A percentile compares a stretch with the other conserved stretches of the same genome.
Conservation (phyloP, 2,888 invertebrate genomes). For the Apamea anceps region DNA sequence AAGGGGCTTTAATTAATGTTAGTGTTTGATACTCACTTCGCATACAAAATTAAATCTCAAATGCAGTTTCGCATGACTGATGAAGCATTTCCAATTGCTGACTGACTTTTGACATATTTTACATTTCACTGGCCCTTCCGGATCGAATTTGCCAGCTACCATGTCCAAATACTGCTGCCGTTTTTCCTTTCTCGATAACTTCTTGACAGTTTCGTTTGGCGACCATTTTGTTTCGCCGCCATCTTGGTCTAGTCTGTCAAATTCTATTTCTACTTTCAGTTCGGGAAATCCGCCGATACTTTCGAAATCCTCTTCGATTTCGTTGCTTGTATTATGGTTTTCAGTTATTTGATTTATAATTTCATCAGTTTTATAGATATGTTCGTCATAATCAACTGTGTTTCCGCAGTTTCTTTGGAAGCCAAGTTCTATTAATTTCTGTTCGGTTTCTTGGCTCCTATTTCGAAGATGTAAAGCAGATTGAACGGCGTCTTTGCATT, state of each 20-base stretch:
- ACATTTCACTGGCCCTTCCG: constrained; percentile 67
- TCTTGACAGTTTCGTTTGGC: constrained; percentile 29
- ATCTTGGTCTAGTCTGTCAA: constrained; percentile 39
- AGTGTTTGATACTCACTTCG: constrained; percentile 63
- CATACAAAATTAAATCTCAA: constrained; percentile 73
- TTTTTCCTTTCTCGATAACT: constrained; percentile 57
- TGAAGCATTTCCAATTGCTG: constrained; percentile 71
- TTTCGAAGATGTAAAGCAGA: constrained; percentile 40
- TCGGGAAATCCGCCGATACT: constrained; percentile 24
- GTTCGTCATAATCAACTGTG: constrained; percentile 2
- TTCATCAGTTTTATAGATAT: constrained; percentile 1
- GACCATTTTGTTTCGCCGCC: constrained; percentile 48
- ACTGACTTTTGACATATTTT: constrained; percentile 69
- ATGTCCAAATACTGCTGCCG: constrained; percentile 64
- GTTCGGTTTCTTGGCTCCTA: constrained; percentile 33
- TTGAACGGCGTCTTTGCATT: constrained; percentile 44
- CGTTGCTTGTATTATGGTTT: constrained; percentile 4
- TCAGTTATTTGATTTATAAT: not conserved
- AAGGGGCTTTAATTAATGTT: not conserved
- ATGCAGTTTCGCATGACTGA: constrained; percentile 70
- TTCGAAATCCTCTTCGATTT: constrained; percentile 20
- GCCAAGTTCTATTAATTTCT: constrained; percentile 13
- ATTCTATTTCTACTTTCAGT: constrained; percentile 39
- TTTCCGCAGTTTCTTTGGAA: constrained; percentile 15
- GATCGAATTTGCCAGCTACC: constrained; percentile 67